Evolutionary conservation across 1,140 invertebrate genomes (phyloP).

Genomic region (Wiebesia pumilae): DNA sequence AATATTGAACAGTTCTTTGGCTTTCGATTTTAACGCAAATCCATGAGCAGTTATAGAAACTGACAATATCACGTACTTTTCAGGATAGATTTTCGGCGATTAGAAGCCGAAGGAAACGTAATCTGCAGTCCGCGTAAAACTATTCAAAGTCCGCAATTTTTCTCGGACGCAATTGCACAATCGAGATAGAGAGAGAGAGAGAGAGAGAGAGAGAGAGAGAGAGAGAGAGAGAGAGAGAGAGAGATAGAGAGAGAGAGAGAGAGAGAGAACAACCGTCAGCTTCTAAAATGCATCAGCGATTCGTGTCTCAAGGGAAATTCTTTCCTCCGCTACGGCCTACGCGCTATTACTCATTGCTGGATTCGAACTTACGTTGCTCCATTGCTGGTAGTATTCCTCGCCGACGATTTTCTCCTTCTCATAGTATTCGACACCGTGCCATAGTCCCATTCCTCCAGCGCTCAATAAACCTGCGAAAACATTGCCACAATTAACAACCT

Average conservation of each 20-base stretch:
- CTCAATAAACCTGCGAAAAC: conserved; percentile 83
- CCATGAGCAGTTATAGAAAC: neutral
- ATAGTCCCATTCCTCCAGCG: conserved; percentile 94
- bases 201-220: neutral
- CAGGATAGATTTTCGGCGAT: neutral
- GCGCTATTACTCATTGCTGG: conserved; percentile 38
- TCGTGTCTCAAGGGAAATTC: conserved; percentile 17
- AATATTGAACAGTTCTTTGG: conserved; percentile 20
- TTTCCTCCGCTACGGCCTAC: conserved; percentile 30
- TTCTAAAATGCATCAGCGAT: conserved; percentile 41
- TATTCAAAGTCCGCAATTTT: conserved; percentile 8
- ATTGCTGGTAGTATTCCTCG: conserved; percentile 92
- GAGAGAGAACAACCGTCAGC: conserved; percentile 4
- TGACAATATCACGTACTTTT: neutral
- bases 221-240: neutral
- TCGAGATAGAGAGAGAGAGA: neutral
- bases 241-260: neutral
- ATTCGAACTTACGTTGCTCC: conserved; percentile 86
- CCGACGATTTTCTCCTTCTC: conserved; percentile 95
- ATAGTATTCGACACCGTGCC: conserved; percentile 96
- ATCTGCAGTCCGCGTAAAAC: conserved; percentile 11
- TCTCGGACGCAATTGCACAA: neutral
- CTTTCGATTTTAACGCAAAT: neutral
- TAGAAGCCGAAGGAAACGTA: neutral
- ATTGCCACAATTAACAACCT: neutral